These are phyloP conservation scores for Zophobas morio DNA, from an alignment of 1,140 invertebrate species.

Conservation along the genomic window DNA sequence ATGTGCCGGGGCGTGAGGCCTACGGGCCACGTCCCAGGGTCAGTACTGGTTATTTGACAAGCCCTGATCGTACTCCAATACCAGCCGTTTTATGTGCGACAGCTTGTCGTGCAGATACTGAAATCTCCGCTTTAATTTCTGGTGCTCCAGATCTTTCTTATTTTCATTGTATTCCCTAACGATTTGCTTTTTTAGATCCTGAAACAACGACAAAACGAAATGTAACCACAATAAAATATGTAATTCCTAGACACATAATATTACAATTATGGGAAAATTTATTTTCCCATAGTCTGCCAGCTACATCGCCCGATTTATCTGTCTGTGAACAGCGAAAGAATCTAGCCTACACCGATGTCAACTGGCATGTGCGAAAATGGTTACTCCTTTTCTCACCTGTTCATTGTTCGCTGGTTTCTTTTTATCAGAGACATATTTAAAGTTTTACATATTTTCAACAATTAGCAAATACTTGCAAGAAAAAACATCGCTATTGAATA, in stretches of 20 bases:
- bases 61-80: conserved; percentile 82
- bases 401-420: no score
- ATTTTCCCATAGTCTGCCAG: not conserved
- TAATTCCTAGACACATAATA: not conserved
- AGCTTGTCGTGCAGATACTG: conserved; percentile 91
- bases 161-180: conserved; percentile 84
- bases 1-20: conserved; percentile 52
- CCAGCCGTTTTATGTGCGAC: conserved; percentile 90
- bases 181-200: conserved; percentile 84
- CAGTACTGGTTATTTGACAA: conserved; percentile 63
- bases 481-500: no score
- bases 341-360: not conserved
- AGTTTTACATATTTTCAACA: no score
- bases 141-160: conserved; percentile 81
- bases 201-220: conserved; percentile 56
- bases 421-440: no score
- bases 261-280: not conserved
- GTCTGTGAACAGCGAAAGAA: not conserved
- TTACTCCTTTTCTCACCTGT: no score
- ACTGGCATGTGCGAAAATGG: no score
- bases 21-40: conserved; percentile 59
- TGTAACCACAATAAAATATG: not conserved
- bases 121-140: conserved; percentile 81
- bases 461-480: no score
- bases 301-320: not conserved